Evolutionary conservation across 2,888 invertebrate genomes (phyloP).

Genomic region (Imbricaverruca yamaguchii): DNA sequence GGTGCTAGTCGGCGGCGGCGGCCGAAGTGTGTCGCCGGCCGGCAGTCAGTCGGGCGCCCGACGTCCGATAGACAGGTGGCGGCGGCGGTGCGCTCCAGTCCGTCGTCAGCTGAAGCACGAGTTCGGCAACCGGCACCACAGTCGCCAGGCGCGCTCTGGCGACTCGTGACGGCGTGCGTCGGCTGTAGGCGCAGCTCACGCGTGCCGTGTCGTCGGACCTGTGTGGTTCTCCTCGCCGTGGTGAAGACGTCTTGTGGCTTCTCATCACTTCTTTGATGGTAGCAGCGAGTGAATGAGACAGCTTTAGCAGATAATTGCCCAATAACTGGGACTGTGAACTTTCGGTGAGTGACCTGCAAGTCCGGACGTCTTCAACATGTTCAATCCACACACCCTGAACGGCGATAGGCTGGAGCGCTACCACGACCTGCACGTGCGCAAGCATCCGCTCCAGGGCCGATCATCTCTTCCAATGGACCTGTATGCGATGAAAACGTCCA

Average conservation of each 20-base stretch:
- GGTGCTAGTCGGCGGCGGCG: background rate
- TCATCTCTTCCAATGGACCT: constrained; percentile 32
- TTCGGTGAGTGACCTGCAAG: too few species aligned
- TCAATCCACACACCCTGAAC: background rate
- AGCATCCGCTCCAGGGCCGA: constrained; percentile 22
- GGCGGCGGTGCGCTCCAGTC: too few species aligned
- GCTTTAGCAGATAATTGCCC: too few species aligned
- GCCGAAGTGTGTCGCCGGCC: background rate
- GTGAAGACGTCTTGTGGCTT: background rate
- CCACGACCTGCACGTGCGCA: constrained; percentile 22
- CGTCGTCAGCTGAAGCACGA: background rate
- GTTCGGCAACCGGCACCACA: background rate
- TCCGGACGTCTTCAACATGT: background rate
- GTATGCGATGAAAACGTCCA: constrained; percentile 33
- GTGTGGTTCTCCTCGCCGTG: background rate
- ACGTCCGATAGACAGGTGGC: background rate
- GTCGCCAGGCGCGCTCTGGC: background rate
- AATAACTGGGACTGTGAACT: too few species aligned
- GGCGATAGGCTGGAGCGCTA: constrained; percentile 19
- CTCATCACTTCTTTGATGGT: too few species aligned
- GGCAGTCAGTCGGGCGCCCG: background rate
- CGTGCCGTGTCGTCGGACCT: background rate
- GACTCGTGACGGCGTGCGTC: background rate
- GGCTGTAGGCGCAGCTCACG: background rate
- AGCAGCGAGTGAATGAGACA: too few species aligned